Conservation (phyloP, 2,113 vertebrate species). For the Malurus melanocephalus region DNA sequence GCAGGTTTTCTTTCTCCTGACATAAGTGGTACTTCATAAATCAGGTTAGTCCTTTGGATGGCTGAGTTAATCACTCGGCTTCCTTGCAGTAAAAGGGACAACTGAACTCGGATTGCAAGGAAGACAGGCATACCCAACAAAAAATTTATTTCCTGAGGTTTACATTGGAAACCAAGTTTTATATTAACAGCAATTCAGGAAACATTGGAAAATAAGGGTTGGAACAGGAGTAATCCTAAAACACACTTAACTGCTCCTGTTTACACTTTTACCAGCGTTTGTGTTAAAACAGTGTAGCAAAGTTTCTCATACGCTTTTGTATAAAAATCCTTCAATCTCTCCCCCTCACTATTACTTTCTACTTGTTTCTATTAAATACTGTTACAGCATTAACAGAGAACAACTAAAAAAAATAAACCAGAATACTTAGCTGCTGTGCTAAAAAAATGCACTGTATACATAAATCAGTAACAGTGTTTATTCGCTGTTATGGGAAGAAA, state of each 20-base stretch:
- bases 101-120: background rate
- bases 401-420: background rate
- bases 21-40: background rate
- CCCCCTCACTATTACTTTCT: background rate
- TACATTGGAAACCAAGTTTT: background rate
- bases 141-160: background rate
- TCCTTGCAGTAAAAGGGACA: background rate
- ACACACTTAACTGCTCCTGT: background rate
- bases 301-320: background rate
- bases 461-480: background rate
- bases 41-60: background rate
- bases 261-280: background rate
- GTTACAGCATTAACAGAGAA: background rate
- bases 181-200: background rate
- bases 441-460: background rate
- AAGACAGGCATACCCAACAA: background rate
- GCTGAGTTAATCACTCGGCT: background rate
- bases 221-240: background rate
- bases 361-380: background rate
- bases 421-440: background rate
- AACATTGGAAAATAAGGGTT: background rate
- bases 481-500: background rate
- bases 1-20: background rate
- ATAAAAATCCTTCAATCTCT: background rate
- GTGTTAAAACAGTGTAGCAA: background rate